Base-by-base conservation (phyloP, 2,113 vertebrate genomes). In the Centropristis striata region DNA sequence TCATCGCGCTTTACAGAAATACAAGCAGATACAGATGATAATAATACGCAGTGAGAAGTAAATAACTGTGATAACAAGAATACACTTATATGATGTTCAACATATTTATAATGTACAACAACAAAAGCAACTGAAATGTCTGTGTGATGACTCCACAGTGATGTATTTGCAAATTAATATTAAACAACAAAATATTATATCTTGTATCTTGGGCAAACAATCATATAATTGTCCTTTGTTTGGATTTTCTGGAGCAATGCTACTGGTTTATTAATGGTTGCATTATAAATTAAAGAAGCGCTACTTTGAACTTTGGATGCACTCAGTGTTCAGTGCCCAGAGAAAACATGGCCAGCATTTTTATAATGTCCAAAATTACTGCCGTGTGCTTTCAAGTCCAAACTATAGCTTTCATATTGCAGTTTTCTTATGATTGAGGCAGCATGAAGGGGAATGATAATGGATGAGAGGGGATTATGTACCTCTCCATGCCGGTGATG, bases 181-280 rank as follows among this genome's bases (percentile, higher is more conserved):
- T 60, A 71, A 77, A 80, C 36, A 74, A 54, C 49, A 58, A 57
- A 57, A 39, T 46, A 21, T 18, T 57, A 32, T 58, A 44, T 13
- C 1, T 25, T 27, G 51, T 50, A 37, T 32, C 50, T 25, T 46
- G 39, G 54, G 46, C 36, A 58, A 71, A 67, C 54, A 79, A 59
- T 85, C 13, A 27, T 28, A 78, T 71, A 50, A 71, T 36, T 67
- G 36, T 36, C 25, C 28, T 57, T 37, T 90, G 71, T 74, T 85
- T 81, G 64, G 67, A 50, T 81, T 86, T 71, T 51, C 66, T 61
- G 14, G 7, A 63, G 70, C 53, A 28, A 36, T 1, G 18, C 59
- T 63, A 10, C 36, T 86, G 49, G 83, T 84, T 87, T 84, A 88
- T 88, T 86, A 80, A 86, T 83, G 66, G 2, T 41, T 58, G 14